Evolutionary conservation across 2,797 vertebrate species (phyloP).

Genomic region (Malurus leucopterus): DNA sequence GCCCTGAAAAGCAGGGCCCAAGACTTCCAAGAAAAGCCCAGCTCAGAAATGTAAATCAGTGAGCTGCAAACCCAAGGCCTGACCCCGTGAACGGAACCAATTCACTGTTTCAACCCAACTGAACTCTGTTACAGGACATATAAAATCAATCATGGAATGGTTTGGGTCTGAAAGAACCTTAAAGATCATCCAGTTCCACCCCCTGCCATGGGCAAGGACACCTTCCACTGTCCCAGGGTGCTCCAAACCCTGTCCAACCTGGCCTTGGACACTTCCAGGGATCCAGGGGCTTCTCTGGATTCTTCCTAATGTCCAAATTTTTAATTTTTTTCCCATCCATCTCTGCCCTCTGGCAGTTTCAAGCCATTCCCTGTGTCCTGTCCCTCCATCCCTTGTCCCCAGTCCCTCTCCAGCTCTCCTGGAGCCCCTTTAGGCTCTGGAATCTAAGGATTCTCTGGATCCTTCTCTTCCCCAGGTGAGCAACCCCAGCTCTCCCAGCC

Average conservation of each 20-base stretch:
- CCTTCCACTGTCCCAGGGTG: fast-evolving
- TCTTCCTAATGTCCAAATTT: no score
- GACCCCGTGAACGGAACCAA: not conserved
- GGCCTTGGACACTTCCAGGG: not conserved
- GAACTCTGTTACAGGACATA: not conserved
- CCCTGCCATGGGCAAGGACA: not conserved
- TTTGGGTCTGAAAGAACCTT: not conserved
- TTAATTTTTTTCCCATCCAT: not conserved
- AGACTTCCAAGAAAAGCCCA: not conserved
- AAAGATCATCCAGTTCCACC: fast-evolving
- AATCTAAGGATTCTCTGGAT: not conserved
- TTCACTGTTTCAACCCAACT: not conserved
- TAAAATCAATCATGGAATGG: not conserved
- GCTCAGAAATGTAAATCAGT: not conserved
- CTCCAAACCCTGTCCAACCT: fast-evolving
- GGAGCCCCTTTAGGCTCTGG: not conserved
- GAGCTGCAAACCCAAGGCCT: not conserved
- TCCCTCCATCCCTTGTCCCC: not conserved
- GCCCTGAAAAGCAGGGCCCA: not conserved
- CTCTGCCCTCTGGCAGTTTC: not conserved
- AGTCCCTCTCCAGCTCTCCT: not conserved
- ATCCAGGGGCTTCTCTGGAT: not conserved
- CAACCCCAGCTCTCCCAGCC: not conserved
- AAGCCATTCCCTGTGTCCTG: not conserved
- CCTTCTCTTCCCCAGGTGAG: fast-evolving